Evolutionary conservation across 2,888 invertebrate genomes (phyloP).

Genomic region (Neria commutata): DNA sequence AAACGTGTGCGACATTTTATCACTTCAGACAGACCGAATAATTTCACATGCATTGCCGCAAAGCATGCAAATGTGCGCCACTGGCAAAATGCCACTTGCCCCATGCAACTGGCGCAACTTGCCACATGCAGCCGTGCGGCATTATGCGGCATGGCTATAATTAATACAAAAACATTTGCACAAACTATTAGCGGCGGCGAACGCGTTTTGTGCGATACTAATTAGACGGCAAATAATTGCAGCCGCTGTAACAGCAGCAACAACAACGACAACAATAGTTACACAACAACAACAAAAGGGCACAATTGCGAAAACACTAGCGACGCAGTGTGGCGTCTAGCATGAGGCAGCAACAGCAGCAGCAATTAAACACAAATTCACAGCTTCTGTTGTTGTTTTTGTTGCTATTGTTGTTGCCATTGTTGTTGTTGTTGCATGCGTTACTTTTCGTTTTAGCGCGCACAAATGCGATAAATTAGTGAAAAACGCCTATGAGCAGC

Average conservation of each 20-base stretch:
- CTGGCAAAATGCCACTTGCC: constrained; percentile 15
- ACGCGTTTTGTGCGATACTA: constrained; percentile 35
- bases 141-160: constrained; percentile 35
- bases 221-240: constrained; percentile 39
- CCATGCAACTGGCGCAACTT: background rate
- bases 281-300: background rate
- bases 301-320: constrained; percentile 15
- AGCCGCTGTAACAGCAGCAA: too few relatives aligned
- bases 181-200: constrained; percentile 46
- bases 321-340: background rate
- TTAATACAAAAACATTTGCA: constrained; percentile 49
- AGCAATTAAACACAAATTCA: background rate
- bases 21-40: constrained; percentile 60
- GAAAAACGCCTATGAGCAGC: constrained; percentile 7
- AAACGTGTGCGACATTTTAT: constrained; percentile 50
- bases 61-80: too few relatives aligned
- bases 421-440: constrained; percentile 21
- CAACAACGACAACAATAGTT: too few relatives aligned
- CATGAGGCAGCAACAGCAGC: background rate
- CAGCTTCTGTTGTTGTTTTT: background rate
- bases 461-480: constrained; percentile 23
- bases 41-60: constrained; percentile 57
- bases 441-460: constrained; percentile 33
- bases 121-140: background rate
- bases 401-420: background rate